Percentiles rank a stretch among this genome's conserved stretches.
Evolutionary conservation across 2,797 vertebrate genomes (phyloP).

Genomic region (Melanotaenia trifasciata): DNA sequence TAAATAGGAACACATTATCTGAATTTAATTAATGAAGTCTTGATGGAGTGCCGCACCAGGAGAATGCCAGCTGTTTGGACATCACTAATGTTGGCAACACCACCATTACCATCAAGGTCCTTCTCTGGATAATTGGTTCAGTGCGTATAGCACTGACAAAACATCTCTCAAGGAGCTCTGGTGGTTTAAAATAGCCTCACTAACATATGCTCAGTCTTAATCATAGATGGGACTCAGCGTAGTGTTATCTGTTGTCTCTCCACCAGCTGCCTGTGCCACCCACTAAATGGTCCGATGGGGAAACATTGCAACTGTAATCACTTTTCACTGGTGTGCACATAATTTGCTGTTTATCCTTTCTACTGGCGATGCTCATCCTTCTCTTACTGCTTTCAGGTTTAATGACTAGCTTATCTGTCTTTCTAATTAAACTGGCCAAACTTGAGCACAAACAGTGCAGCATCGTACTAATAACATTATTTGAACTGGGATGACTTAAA

Average conservation of each 20-base stretch:
- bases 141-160: conserved; percentile 37
- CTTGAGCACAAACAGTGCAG: conserved; percentile 11
- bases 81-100: conserved; percentile 54
- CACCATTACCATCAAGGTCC: conserved; percentile 67
- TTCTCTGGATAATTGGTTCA: conserved; percentile 59
- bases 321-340: conserved; percentile 61
- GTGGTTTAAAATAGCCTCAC: conserved; percentile 55
- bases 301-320: conserved; percentile 70
- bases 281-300: conserved; percentile 67
- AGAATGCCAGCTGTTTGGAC: conserved; percentile 67
- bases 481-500: conserved; percentile 8
- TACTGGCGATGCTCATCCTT: conserved; percentile 44
- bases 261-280: conserved; percentile 65
- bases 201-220: conserved; percentile 54
- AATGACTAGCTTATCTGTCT: conserved; percentile 36
- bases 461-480: conserved; percentile 17
- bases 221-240: conserved; percentile 38
- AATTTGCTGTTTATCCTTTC: conserved; percentile 63
- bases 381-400: conserved; percentile 43
- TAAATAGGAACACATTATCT: conserved; percentile 45
- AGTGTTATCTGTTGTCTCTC: conserved; percentile 57
- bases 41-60: conserved; percentile 61
- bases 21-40: conserved; percentile 66
- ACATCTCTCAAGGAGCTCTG: conserved; percentile 48
- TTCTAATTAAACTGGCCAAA: conserved; percentile 32